Percentiles rank a stretch among this genome's conserved stretches.
Conservation (phyloP, 2,113 vertebrate genomes). For the Cephalopterus ornatus region DNA sequence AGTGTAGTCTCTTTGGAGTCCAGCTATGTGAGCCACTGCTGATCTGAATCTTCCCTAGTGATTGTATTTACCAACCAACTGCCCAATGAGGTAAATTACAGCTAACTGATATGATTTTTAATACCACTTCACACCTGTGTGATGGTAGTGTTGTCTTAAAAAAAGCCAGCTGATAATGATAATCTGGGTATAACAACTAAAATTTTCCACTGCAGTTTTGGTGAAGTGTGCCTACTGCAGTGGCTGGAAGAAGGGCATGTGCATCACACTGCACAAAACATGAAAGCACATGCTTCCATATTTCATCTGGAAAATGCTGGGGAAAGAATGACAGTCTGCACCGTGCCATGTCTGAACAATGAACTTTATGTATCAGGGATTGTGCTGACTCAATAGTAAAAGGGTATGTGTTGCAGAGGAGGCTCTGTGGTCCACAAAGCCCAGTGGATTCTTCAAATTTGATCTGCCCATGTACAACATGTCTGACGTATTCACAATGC, state of each 20-base stretch:
- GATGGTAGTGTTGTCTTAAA: neutral
- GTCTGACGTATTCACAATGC: neutral
- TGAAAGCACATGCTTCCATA: neutral
- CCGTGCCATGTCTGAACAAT: neutral
- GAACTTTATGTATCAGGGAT: neutral
- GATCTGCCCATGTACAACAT: neutral
- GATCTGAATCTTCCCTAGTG: neutral
- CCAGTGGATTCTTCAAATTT: neutral
- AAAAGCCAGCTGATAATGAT: neutral
- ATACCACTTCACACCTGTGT: neutral
- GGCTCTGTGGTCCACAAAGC: neutral
- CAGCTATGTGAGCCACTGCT: neutral
- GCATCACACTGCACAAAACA: neutral
- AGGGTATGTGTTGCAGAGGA: neutral
- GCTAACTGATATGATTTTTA: neutral
- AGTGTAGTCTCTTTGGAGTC: neutral
- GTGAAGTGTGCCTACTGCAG: neutral
- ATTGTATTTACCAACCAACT: neutral
- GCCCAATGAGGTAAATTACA: neutral
- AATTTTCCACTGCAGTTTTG: neutral
- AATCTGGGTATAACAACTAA: neutral
- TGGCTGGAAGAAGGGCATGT: neutral
- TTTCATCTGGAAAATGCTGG: neutral
- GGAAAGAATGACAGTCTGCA: neutral
- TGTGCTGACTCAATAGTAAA: neutral